A percentile compares a stretch with the other conserved stretches of the same genome.
Evolutionary conservation across 2,797 vertebrate species (phyloP).

Genomic region (Hapalemur alaotrensis): DNA sequence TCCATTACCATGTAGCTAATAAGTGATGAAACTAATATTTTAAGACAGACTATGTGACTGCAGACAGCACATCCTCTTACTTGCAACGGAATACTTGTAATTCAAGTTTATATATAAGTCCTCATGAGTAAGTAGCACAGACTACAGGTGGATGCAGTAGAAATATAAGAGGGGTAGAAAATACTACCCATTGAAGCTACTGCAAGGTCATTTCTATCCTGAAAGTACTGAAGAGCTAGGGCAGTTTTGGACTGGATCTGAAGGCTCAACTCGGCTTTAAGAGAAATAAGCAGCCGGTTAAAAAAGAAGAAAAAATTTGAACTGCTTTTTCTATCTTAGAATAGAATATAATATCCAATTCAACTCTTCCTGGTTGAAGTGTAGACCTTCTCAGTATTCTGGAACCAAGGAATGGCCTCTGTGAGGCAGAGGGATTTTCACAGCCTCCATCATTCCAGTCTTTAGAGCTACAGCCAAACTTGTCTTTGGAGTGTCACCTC

Average conservation of each 20-base stretch:
- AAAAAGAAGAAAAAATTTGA: neutral
- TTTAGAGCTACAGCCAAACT: neutral
- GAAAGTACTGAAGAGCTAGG: neutral
- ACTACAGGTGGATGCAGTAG: neutral
- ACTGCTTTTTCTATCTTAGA: neutral
- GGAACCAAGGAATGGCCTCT: neutral
- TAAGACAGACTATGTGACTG: neutral
- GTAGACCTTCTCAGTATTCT: neutral
- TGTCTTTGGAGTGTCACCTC: neutral
- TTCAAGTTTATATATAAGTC: neutral
- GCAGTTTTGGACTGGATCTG: neutral
- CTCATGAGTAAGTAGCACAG: neutral
- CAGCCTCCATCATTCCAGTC: accelerated
- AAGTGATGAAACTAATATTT: neutral
- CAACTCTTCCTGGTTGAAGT: neutral
- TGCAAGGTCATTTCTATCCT: neutral
- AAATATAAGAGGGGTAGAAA: neutral
- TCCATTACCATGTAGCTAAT: neutral
- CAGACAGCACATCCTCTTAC: neutral
- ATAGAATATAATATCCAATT: neutral
- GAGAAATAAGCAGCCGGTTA: neutral
- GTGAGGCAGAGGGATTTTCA: neutral
- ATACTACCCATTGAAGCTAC: neutral
- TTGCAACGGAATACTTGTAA: neutral
- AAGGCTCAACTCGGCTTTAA: neutral